A percentile compares a stretch with the other conserved stretches of the same genome.
phyloP scores from a whole-genome alignment of 2,888 invertebrate species.

The Electrophaes corylata region DNA sequence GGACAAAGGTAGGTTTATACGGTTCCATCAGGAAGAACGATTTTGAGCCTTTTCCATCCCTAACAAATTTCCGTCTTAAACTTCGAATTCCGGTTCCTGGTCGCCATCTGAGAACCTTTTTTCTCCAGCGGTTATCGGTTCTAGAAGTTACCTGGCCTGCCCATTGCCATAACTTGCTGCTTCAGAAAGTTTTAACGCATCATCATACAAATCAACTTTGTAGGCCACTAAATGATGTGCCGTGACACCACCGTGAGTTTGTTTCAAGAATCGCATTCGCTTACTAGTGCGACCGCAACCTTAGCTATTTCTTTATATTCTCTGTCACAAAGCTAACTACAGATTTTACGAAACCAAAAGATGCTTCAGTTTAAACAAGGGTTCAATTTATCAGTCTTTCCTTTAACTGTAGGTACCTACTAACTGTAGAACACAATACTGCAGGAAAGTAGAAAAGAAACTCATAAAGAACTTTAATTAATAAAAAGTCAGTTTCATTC shows the following conservation, averaged over 20 bases:
- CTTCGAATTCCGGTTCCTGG: too few species aligned
- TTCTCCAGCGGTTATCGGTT: too few species aligned
- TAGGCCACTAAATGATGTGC: background rate
- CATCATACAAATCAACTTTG: background rate
- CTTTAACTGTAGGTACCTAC: slow-evolving; percentile 4
- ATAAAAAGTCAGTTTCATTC: slow-evolving; percentile 41
- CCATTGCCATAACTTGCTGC: too few species aligned
- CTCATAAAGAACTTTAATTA: slow-evolving; percentile 25
- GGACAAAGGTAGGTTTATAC: too few species aligned
- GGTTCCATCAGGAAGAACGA: too few species aligned
- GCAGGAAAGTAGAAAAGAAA: slow-evolving; percentile 19
- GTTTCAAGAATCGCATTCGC: background rate
- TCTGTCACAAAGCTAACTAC: background rate
- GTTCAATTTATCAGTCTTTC: background rate
- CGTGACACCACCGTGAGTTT: background rate
- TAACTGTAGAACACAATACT: slow-evolving; percentile 8
- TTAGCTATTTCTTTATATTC: background rate
- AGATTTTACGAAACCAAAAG: too few species aligned
- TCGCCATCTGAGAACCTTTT: too few species aligned
- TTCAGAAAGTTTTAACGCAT: too few species aligned
- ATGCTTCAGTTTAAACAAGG: background rate
- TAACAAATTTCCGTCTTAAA: too few species aligned
- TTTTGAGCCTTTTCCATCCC: too few species aligned
- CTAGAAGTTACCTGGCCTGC: too few species aligned
- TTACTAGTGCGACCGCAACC: background rate